Evolutionary conservation across 2,797 vertebrate species (phyloP).

Genomic region (Rhinoraja longicauda): DNA sequence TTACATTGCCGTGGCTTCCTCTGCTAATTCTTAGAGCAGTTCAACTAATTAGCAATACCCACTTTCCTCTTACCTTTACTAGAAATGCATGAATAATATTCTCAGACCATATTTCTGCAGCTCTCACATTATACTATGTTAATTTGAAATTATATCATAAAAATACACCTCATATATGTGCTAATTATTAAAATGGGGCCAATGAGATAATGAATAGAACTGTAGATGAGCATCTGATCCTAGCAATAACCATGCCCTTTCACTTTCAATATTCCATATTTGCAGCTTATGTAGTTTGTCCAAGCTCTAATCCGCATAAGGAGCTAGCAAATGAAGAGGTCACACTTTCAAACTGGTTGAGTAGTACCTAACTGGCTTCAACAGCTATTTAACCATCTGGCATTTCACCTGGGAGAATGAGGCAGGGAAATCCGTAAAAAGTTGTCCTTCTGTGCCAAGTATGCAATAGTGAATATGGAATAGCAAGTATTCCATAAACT

Average conservation of each 20-base stretch:
- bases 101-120: background rate
- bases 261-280: background rate
- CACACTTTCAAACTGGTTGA: background rate
- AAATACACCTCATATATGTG: background rate
- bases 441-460: background rate
- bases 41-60: constrained; percentile 20
- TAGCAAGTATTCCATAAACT: no score
- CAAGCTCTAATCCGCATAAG: background rate
- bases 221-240: background rate
- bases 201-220: constrained; percentile 8
- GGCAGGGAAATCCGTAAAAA: background rate
- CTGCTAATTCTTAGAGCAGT: background rate
- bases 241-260: background rate
- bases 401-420: background rate
- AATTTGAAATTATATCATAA: constrained; percentile 17
- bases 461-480: background rate
- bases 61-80: constrained; percentile 11
- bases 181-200: background rate
- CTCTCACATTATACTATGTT: background rate
- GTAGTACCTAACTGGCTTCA: background rate
- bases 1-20: constrained; percentile 29
- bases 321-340: background rate
- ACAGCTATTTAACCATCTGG: background rate
- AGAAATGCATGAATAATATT: constrained; percentile 1
- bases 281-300: background rate